These are phyloP conservation scores for Germaria angustata DNA, from an alignment of 2,888 invertebrate genomes.

Conservation along the genomic window DNA sequence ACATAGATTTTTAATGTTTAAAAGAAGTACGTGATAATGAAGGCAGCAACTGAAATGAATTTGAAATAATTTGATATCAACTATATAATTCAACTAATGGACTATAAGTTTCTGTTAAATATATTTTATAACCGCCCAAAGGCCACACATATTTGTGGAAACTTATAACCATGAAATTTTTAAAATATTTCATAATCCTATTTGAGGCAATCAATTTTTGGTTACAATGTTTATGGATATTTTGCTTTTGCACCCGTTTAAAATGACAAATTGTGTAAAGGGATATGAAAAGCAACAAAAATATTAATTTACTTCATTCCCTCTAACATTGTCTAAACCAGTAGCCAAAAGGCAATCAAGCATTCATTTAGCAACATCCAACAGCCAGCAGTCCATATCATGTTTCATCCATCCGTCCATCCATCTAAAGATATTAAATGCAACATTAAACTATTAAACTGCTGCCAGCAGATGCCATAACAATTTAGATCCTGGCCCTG, in stretches of 20 bases:
- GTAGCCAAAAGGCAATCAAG: background rate
- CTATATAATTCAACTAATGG: too few relatives aligned
- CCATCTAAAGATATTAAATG: constrained; percentile 32
- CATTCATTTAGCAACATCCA: constrained; percentile 1
- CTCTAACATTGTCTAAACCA: background rate
- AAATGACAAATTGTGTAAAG: background rate
- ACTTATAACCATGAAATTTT: background rate
- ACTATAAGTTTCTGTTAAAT: too few relatives aligned
- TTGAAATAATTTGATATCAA: background rate
- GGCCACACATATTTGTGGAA: too few relatives aligned
- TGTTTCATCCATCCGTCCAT: background rate
- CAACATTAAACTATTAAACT: constrained; percentile 44
- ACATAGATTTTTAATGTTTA: background rate
- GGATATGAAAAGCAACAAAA: background rate
- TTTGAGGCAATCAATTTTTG: constrained; percentile 5
- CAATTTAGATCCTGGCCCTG: constrained; percentile 27
- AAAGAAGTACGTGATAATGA: background rate
- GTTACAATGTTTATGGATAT: constrained; percentile 10
- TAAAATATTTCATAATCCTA: background rate
- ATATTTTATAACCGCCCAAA: too few relatives aligned
- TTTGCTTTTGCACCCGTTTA: background rate
- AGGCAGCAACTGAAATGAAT: background rate
- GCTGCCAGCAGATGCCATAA: constrained; percentile 18
- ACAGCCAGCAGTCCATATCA: background rate
- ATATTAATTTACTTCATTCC: background rate